Evolutionary conservation across 2,888 invertebrate genomes (phyloP).

Genomic region (Meganola albula): DNA sequence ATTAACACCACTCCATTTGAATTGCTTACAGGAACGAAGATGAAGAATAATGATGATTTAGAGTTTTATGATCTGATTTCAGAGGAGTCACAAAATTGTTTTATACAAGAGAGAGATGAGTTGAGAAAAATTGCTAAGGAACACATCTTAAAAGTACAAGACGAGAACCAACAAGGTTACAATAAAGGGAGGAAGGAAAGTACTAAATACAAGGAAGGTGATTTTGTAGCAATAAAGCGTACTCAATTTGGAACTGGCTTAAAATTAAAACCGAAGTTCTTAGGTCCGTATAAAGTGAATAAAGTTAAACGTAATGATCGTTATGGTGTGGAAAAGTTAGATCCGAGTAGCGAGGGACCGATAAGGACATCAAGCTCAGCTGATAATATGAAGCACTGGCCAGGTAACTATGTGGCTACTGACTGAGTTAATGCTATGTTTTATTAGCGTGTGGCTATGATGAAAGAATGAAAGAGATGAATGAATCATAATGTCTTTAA

Average conservation of each 20-base stretch:
- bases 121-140: neutral
- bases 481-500: too few species aligned
- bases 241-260: neutral
- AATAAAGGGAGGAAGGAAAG: neutral
- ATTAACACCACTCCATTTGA: constrained; percentile 22
- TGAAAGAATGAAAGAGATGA: too few species aligned
- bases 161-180: neutral
- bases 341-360: neutral
- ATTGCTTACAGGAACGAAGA: constrained; percentile 17
- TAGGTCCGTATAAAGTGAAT: neutral
- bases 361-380: neutral
- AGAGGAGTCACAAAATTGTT: neutral
- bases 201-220: neutral
- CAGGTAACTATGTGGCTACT: too few species aligned
- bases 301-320: constrained; percentile 1
- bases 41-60: constrained; percentile 15
- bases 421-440: too few species aligned
- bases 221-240: neutral
- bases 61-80: neutral
- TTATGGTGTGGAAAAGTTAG: neutral
- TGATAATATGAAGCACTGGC: neutral
- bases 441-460: too few species aligned
- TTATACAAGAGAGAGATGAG: constrained; percentile 1
- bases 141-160: constrained; percentile 1
- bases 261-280: constrained; percentile 1